Conservation (phyloP, 2,888 invertebrate genomes). For the Limulus polyphemus region DNA sequence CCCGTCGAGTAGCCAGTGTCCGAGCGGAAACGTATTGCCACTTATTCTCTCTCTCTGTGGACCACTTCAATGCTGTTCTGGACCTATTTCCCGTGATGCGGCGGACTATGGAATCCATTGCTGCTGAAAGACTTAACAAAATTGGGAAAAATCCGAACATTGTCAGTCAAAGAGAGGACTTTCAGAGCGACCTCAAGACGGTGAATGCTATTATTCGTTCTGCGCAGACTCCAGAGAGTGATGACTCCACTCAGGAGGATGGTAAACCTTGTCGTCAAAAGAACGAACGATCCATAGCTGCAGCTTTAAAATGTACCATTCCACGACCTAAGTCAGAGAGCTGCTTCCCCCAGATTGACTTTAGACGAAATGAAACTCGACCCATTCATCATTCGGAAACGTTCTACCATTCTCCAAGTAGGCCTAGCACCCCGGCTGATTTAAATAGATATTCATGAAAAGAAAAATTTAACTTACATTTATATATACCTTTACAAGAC, state of each 20-base stretch:
- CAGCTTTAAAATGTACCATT: conserved; percentile 23
- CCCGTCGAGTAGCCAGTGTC: conserved; percentile 89
- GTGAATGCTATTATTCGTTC: conserved; percentile 77
- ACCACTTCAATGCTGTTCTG: conserved; percentile 94
- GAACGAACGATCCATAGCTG: conserved; percentile 10
- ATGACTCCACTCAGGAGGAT: conserved; percentile 8
- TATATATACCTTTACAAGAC: too few species aligned
- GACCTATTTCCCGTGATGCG: conserved; percentile 98
- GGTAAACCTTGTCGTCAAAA: too few species aligned
- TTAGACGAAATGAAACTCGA: conserved; percentile 8
- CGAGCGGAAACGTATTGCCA: conserved; percentile 97
- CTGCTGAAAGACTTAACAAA: conserved; percentile 94
- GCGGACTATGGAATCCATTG: conserved; percentile 97
- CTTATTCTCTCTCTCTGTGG: conserved; percentile 91
- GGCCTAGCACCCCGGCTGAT: conserved; percentile 14
- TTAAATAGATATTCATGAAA: too few species aligned
- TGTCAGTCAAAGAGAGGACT: conserved; percentile 59
- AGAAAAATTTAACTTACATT: too few species aligned
- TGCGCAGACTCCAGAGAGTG: conserved; percentile 24
- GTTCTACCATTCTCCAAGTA: conserved; percentile 23
- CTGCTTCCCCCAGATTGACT: conserved; percentile 45
- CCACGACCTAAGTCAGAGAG: conserved; percentile 72
- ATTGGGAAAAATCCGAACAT: conserved; percentile 95
- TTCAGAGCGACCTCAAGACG: conserved; percentile 60
- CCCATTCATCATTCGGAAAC: conserved; percentile 20